These are phyloP conservation scores for Darevskia nairensis DNA, from an alignment of 2,797 vertebrate genomes.

Conservation along the genomic window DNA sequence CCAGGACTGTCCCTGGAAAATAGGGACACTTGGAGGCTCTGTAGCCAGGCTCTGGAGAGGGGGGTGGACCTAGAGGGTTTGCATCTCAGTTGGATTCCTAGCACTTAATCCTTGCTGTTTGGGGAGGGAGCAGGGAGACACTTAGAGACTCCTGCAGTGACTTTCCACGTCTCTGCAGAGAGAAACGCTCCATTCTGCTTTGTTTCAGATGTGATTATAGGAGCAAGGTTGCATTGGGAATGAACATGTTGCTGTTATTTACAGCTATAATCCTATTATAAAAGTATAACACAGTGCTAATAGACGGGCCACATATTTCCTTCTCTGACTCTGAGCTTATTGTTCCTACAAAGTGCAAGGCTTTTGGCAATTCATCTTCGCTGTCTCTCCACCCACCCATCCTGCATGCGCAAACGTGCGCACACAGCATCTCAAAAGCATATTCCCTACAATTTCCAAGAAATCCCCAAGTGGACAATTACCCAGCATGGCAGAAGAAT, in stretches of 20 bases:
- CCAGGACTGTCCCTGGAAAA: no score
- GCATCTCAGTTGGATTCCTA: no score
- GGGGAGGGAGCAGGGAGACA: not conserved
- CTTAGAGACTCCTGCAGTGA: no score
- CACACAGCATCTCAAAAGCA: conserved; percentile 37
- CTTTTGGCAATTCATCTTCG: conserved; percentile 43
- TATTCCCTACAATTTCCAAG: conserved; percentile 53
- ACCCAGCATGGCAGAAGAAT: conserved; percentile 56
- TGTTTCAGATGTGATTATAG: not conserved
- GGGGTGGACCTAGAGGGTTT: no score
- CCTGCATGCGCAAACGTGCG: no score
- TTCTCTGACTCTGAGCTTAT: conserved; percentile 5
- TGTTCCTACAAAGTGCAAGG: conserved; percentile 30
- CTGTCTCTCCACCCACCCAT: not conserved
- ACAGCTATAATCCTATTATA: not conserved
- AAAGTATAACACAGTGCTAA: conserved; percentile 2
- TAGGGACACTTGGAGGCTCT: no score
- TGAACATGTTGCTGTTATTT: not conserved
- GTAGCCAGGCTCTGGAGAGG: no score
- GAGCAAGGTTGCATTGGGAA: not conserved
- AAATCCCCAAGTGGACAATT: conserved; percentile 55
- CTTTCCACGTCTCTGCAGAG: not conserved
- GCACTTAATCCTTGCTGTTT: no score
- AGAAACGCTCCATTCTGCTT: not conserved
- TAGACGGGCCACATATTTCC: not conserved